A percentile compares a stretch with the other conserved stretches of the same genome.
Conservation (phyloP, 2,113 vertebrate genomes). For the Scalopus aquaticus region DNA sequence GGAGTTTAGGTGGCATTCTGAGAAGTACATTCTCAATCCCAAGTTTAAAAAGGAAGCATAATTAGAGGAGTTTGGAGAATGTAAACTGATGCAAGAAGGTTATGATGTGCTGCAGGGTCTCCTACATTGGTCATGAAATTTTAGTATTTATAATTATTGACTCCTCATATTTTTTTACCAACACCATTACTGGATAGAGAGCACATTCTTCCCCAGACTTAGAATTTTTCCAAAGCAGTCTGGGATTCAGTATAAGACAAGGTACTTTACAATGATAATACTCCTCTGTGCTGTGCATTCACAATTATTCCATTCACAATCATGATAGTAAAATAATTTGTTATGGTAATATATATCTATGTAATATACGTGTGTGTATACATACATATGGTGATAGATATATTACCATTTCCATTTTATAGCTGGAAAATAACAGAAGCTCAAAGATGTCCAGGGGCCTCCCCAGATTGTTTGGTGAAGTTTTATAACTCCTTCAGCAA, state of each 20-base stretch:
- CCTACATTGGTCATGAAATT: background rate
- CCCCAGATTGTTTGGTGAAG: background rate
- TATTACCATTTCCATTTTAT: background rate
- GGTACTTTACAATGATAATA: background rate
- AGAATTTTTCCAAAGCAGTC: background rate
- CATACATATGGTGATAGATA: too few species aligned
- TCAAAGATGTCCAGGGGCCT: background rate
- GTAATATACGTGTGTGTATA: too few species aligned
- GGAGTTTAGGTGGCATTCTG: background rate
- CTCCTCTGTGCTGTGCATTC: background rate
- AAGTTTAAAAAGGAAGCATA: background rate
- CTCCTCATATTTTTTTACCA: conserved; percentile 3
- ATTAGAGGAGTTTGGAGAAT: background rate
- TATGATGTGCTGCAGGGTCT: background rate
- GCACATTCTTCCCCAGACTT: background rate
- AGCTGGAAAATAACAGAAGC: background rate
- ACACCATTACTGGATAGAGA: background rate
- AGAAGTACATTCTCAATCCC: background rate
- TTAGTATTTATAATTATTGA: background rate
- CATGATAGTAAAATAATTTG: background rate
- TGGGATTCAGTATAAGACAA: background rate
- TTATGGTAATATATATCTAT: background rate
- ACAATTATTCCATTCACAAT: background rate
- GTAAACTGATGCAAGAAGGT: background rate
- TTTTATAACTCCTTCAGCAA: background rate